Evolutionary conservation across 2,888 invertebrate genomes (phyloP), one percentile per base, ranked within the genome.

Genomic region (Dyspetes luteomarginatus): DNA sequence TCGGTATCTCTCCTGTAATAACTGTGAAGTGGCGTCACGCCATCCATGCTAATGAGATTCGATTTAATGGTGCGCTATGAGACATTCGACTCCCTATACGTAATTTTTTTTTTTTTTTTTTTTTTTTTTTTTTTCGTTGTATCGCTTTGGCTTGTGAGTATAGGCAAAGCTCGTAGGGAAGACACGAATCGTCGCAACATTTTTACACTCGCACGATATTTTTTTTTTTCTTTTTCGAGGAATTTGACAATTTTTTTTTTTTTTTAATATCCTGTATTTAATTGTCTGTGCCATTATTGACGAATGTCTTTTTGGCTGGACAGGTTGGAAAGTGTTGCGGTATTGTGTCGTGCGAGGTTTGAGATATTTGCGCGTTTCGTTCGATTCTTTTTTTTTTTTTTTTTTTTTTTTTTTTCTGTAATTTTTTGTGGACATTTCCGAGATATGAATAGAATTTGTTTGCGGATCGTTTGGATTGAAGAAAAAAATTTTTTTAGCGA

Each of bases 1-100:
- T 88, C 86, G 89, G 86, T 89, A 89, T 90, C 89, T 89, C 86
- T 88, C 86, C 89, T 91, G 90, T 91, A 91, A 91, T 91, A 91
- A 91, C 91, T 91, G 91, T 91, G 91, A 90, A 91, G 88, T 84
- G 86, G 85, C 87, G 85, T 82, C 88, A 85, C 85, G 89, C 86
- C 85, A 82, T 86, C 86, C 90, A 90, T 90, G 88, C 87, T 86
- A 88, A 90, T 90, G 89, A 89, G 88, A 73, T 74, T 84, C 86
- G 86, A 88, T 89, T 89, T 89, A 88, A 89, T 86, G 85, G 86
- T 83, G 81, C 82, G 79, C 81, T 78, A 82, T 83, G 84, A 84
- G 84, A 83, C 76, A 81, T 71, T 81, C 77, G 79, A 81, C 77
- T 79, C 77, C 58, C 74, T 62, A 64, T 76, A 76, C 71, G 69